Conservation (phyloP, 1,140 invertebrate species). For the Calliphora vicina region DNA sequence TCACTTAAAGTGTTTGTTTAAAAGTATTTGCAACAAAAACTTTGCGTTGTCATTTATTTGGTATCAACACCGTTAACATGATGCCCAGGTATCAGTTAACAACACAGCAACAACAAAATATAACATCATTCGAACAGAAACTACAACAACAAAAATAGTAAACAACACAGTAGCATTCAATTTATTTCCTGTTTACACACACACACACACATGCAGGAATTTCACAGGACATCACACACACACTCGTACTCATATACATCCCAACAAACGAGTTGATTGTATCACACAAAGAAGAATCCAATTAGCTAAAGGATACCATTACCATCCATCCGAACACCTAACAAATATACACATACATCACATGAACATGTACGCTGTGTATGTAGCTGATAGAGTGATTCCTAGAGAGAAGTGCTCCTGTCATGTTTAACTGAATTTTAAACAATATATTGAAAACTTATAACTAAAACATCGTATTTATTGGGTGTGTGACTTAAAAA, state of each 20-base stretch:
- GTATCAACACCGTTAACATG: not conserved
- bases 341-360: not conserved
- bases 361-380: not conserved
- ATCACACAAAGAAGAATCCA: conserved; percentile 16
- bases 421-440: too few relatives aligned
- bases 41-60: not conserved
- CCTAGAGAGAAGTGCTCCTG: too few relatives aligned
- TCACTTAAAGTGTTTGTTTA: not conserved
- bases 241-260: not conserved
- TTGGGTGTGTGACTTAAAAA: too few relatives aligned
- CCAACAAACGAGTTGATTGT: not conserved
- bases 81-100: not conserved
- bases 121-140: not conserved
- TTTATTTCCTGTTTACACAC: not conserved
- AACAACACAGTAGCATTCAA: not conserved
- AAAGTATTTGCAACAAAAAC: not conserved
- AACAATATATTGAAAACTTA: too few relatives aligned
- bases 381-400: too few relatives aligned
- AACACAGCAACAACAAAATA: not conserved
- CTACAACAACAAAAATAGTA: not conserved
- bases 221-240: not conserved
- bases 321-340: not conserved
- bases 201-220: not conserved
- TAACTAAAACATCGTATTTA: too few relatives aligned
- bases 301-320: conserved; percentile 30